A percentile compares a stretch with the other conserved stretches of the same genome.
phyloP scores from a whole-genome alignment of 1,140 invertebrate species.

The Leptonema lineaticorne region DNA sequence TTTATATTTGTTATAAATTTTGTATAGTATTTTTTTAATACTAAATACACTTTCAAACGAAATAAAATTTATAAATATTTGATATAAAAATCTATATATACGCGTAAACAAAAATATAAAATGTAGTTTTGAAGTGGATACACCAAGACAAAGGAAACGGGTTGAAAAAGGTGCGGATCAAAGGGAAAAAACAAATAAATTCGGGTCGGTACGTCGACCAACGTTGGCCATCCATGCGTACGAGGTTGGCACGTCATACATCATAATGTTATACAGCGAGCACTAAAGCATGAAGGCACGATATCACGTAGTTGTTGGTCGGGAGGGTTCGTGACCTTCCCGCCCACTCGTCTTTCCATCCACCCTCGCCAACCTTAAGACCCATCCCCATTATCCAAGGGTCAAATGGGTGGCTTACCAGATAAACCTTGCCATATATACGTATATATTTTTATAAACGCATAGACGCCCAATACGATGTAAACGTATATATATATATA shows the following conservation, averaged over 20 bases:
- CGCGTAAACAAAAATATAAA: no score
- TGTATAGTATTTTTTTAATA: no score
- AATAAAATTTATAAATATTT: no score
- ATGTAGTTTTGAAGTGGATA: no score
- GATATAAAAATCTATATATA: no score
- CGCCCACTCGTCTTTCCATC: slow-evolving; percentile 3
- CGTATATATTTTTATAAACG: no score
- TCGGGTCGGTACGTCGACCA: neutral
- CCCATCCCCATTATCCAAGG: slow-evolving; percentile 4
- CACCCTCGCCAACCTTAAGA: neutral
- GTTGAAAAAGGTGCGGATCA: neutral
- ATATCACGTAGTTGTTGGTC: slow-evolving; percentile 36
- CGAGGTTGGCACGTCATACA: slow-evolving; percentile 35
- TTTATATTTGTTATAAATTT: no score
- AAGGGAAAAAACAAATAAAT: neutral
- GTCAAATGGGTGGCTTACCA: slow-evolving; percentile 21
- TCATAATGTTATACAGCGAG: slow-evolving; percentile 42
- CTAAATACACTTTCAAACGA: no score
- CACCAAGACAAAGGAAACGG: no score
- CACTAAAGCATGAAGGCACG: slow-evolving; percentile 44
- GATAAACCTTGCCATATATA: no score
- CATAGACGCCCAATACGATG: neutral
- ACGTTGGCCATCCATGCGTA: neutral
- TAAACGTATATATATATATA: neutral
- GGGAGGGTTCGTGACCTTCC: slow-evolving; percentile 26